Percentiles rank a stretch among this genome's conserved stretches.
Conservation (phyloP, 1,140 invertebrate genomes). For the Sitobion miscanthi region DNA sequence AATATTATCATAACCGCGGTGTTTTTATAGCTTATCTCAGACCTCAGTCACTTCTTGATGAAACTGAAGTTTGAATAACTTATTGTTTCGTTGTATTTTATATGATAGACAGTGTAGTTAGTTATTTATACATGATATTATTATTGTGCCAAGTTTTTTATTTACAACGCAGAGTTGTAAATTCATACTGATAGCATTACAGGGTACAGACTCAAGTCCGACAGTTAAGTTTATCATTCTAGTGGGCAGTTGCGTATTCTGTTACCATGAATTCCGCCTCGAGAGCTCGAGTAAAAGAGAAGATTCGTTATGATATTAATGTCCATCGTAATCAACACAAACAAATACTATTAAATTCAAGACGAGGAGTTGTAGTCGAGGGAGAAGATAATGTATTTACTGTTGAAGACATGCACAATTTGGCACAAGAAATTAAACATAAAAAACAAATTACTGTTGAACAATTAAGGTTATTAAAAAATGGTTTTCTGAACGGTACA, state of each 20-base stretch:
- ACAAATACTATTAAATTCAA: conserved; percentile 33
- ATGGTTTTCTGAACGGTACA: conserved; percentile 12
- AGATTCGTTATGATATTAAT: conserved; percentile 48
- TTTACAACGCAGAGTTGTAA: too few relatives aligned
- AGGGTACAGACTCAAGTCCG: not conserved
- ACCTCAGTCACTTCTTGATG: too few relatives aligned
- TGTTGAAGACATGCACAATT: not conserved
- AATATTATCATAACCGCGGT: too few relatives aligned
- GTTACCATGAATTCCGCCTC: not conserved
- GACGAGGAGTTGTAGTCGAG: not conserved
- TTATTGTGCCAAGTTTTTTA: too few relatives aligned
- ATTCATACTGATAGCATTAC: too few relatives aligned
- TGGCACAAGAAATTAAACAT: conserved; percentile 29
- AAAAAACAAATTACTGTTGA: conserved; percentile 18
- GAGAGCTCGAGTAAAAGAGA: conserved; percentile 35
- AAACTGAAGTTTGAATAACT: too few relatives aligned
- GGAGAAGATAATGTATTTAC: not conserved
- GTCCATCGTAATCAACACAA: conserved; percentile 36
- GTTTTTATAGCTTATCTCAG: too few relatives aligned
- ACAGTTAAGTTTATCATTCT: not conserved
- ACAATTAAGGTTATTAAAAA: conserved; percentile 39
- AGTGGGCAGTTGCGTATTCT: not conserved
- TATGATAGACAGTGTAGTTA: too few relatives aligned
- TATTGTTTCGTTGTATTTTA: too few relatives aligned
- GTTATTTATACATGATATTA: too few relatives aligned